These are phyloP conservation scores for Drosophila melanica DNA, from an alignment of 1,140 invertebrate genomes.

Conservation along the genomic window DNA sequence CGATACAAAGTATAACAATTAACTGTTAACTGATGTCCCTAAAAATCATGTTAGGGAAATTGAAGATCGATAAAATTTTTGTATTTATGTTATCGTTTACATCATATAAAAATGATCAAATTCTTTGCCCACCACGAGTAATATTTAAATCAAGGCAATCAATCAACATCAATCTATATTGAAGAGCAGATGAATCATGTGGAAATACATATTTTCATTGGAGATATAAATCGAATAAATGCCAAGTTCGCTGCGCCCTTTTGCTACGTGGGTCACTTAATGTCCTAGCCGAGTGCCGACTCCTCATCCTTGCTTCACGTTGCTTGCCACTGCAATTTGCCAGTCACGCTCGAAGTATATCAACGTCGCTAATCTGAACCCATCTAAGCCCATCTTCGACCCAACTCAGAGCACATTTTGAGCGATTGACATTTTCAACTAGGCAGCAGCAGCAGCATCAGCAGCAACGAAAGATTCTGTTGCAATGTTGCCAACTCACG, in stretches of 20 bases:
- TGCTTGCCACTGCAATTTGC: not conserved
- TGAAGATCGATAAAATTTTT: no score
- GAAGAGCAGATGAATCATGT: not conserved
- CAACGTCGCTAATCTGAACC: constrained; percentile 33
- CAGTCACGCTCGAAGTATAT: constrained; percentile 22
- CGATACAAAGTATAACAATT: no score
- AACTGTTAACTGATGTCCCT: no score
- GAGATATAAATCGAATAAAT: not conserved
- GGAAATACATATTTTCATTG: not conserved
- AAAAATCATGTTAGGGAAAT: no score
- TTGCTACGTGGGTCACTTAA: not conserved
- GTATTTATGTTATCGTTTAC: no score
- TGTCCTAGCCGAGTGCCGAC: not conserved
- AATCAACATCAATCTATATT: no score
- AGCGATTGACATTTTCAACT: constrained; percentile 49
- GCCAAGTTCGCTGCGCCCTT: not conserved
- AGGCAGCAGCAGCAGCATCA: not conserved
- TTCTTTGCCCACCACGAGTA: no score
- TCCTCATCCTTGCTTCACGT: not conserved
- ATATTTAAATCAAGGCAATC: no score
- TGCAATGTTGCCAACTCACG: constrained; percentile 74
- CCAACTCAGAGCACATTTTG: constrained; percentile 10
- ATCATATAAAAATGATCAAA: no score
- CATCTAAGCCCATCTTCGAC: constrained; percentile 28
- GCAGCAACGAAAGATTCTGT: constrained; percentile 39